These are phyloP conservation scores for Ara ararauna DNA, from an alignment of 2,797 vertebrate genomes.

Conservation along the genomic window DNA sequence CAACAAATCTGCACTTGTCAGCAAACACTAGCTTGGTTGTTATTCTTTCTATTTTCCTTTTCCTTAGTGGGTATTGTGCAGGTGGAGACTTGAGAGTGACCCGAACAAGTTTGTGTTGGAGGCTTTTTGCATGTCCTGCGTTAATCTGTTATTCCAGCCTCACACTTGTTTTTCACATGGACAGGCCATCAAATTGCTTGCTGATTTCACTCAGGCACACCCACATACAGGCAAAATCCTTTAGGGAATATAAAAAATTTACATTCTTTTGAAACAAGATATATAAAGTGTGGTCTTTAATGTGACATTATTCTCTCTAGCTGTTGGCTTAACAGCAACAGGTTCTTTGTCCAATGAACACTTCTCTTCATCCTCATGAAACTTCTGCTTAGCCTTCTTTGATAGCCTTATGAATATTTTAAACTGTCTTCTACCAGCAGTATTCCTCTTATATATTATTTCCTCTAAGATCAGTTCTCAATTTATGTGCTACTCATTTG, in stretches of 20 bases:
- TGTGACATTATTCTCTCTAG: not conserved
- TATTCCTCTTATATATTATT: not conserved
- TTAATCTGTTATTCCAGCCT: not conserved
- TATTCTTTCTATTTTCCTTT: not conserved
- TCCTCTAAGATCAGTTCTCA: not conserved
- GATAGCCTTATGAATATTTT: conserved; percentile 35
- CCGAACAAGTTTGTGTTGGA: not conserved
- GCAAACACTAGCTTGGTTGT: not conserved
- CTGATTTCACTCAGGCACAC: not conserved
- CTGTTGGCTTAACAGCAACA: not conserved
- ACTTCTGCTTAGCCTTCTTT: not conserved
- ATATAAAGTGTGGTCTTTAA: not conserved
- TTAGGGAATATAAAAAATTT: not conserved
- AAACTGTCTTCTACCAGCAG: not conserved
- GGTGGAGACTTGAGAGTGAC: not conserved
- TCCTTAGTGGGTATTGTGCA: not conserved
- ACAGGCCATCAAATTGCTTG: not conserved
- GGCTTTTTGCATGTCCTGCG: not conserved
- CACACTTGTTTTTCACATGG: not conserved
- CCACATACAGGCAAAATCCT: not conserved
- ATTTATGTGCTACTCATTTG: not conserved
- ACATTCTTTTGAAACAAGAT: not conserved
- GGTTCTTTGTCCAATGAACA: not conserved
- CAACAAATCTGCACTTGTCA: not conserved
- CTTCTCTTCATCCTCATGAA: not conserved